These are phyloP conservation scores for Phengaris arion DNA, from an alignment of 2,888 invertebrate species.

Conservation along the genomic window DNA sequence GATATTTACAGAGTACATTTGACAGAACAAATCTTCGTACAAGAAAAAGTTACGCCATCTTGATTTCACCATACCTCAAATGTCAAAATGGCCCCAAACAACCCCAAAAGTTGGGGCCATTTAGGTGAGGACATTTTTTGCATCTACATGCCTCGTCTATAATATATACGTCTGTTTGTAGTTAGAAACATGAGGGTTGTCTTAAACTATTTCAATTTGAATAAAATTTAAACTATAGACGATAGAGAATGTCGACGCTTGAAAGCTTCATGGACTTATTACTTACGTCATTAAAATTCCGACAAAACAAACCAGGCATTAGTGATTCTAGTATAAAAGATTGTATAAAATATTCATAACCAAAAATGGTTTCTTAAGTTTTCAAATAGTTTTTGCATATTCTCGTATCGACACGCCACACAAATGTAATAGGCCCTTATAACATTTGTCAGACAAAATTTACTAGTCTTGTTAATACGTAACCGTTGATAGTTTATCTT, in stretches of 20 bases:
- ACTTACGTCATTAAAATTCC: not conserved
- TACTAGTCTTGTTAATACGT: not conserved
- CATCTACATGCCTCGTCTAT: too few relatives aligned
- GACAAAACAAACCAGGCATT: not conserved
- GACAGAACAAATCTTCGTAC: too few relatives aligned
- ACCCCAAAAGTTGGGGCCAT: too few relatives aligned
- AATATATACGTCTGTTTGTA: too few relatives aligned
- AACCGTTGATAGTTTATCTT: slow-evolving; percentile 12
- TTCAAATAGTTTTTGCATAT: too few relatives aligned
- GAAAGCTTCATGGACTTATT: not conserved
- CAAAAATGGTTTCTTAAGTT: not conserved
- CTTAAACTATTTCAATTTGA: not conserved
- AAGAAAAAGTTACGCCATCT: too few relatives aligned
- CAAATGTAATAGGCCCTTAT: not conserved
- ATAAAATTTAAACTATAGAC: not conserved
- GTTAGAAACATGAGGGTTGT: too few relatives aligned
- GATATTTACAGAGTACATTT: too few relatives aligned
- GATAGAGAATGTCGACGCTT: not conserved
- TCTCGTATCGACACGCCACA: not conserved
- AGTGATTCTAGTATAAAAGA: not conserved
- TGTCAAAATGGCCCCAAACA: too few relatives aligned
- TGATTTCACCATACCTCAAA: too few relatives aligned
- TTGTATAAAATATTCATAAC: not conserved
- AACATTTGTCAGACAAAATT: not conserved
- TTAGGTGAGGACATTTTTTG: too few relatives aligned